Evolutionary conservation across 2,797 vertebrate genomes (phyloP).

Genomic region (Lateolabrax maculatus): DNA sequence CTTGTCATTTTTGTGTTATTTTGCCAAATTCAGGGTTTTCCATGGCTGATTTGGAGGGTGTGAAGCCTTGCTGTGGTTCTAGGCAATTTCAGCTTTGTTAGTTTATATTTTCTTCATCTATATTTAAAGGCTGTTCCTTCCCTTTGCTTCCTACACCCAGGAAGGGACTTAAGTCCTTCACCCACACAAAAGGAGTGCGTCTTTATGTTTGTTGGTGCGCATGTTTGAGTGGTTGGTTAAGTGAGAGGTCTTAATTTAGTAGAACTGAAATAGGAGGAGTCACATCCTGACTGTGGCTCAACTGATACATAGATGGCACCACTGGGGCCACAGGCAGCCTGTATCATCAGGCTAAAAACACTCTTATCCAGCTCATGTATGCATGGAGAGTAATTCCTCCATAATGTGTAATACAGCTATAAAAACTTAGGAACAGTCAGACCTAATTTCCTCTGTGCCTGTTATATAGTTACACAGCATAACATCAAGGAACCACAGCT

Average conservation of each 20-base stretch:
- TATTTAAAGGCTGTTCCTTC: constrained; percentile 38
- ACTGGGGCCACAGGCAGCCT: constrained; percentile 12
- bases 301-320: constrained; percentile 53
- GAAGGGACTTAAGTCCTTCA: constrained; percentile 23
- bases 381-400: neutral
- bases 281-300: constrained; percentile 49
- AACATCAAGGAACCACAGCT: neutral
- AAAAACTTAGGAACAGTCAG: neutral
- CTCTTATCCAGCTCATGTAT: neutral
- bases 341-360: constrained; percentile 30
- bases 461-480: neutral
- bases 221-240: constrained; percentile 46
- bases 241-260: constrained; percentile 63
- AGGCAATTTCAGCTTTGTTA: constrained; percentile 28
- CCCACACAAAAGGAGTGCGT: constrained; percentile 41
- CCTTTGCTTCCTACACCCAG: constrained; percentile 8
- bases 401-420: neutral
- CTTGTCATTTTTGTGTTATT: constrained; percentile 35
- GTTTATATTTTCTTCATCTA: constrained; percentile 31
- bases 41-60: constrained; percentile 25
- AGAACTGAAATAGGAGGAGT: constrained; percentile 43
- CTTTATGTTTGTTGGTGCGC: constrained; percentile 3
- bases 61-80: constrained; percentile 26
- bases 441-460: neutral
- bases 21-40: constrained; percentile 53